A percentile compares a stretch with the other conserved stretches of the same genome.
These are phyloP conservation scores for Cuniculus paca DNA, from an alignment of 2,797 vertebrate species.

Conservation along the genomic window DNA sequence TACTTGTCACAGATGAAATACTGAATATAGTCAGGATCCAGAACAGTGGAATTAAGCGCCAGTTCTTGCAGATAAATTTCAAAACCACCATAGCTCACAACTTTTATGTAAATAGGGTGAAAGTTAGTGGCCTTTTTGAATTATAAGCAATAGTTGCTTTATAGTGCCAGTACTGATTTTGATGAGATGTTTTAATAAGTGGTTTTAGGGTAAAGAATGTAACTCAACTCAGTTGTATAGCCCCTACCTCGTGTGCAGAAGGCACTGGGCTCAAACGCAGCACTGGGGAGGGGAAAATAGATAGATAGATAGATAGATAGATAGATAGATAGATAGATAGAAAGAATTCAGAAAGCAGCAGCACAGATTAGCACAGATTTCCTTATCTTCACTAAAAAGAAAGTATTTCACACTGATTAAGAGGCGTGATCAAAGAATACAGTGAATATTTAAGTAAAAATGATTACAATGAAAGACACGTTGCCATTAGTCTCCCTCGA, in stretches of 20 bases:
- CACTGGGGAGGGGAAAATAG: not conserved
- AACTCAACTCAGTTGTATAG: not conserved
- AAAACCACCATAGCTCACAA: not conserved
- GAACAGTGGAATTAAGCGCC: not conserved
- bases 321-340: too few relatives aligned
- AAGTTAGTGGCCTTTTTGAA: not conserved
- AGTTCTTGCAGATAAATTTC: not conserved
- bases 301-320: too few relatives aligned
- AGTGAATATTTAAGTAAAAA: not conserved
- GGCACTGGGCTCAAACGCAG: not conserved
- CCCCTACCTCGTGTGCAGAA: not conserved
- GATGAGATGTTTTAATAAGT: not conserved
- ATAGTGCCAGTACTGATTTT: not conserved
- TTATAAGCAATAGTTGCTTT: slow-evolving; percentile 41
- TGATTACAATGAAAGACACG: not conserved
- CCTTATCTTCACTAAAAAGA: not conserved
- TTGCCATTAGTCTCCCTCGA: not conserved
- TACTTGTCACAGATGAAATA: not conserved
- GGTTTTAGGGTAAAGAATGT: not conserved
- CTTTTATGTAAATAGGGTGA: not conserved
- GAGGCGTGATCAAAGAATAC: not conserved
- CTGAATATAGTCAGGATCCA: not conserved
- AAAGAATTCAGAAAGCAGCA: not conserved
- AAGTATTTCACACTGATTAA: not conserved
- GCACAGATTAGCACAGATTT: not conserved